These are phyloP conservation scores for Zelostemma sp. DNA, from an alignment of 1,140 invertebrate species.

Conservation along the genomic window DNA sequence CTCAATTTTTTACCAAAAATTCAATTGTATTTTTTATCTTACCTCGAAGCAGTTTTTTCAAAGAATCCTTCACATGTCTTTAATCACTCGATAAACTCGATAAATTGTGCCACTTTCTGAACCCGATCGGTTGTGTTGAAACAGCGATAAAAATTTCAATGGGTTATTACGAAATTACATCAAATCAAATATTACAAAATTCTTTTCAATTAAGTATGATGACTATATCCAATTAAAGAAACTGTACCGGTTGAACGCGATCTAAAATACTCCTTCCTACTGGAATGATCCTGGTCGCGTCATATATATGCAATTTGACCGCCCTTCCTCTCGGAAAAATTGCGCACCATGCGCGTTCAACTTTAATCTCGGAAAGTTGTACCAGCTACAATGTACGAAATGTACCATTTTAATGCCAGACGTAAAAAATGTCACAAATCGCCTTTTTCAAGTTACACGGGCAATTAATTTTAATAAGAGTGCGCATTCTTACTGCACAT, in stretches of 20 bases:
- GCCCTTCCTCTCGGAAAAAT: constrained; percentile 51
- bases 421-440: no score
- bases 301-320: constrained; percentile 46
- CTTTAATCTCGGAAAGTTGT: not conserved
- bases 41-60: not conserved
- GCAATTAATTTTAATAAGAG: not conserved
- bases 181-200: not conserved
- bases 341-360: not conserved
- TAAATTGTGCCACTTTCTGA: no score
- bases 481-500: not conserved
- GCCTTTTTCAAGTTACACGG: no score
- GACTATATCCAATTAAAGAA: not conserved
- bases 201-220: not conserved
- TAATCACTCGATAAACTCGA: not conserved
- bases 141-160: no score
- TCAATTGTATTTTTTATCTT: not conserved
- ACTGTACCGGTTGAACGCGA: not conserved
- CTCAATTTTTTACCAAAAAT: no score
- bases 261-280: constrained; percentile 29
- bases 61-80: constrained; percentile 5
- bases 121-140: no score
- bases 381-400: not conserved
- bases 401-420: no score
- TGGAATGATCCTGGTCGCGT: constrained; percentile 54
- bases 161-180: no score